Conservation (phyloP, 2,888 invertebrate species). For the Diarsia brunnea region DNA sequence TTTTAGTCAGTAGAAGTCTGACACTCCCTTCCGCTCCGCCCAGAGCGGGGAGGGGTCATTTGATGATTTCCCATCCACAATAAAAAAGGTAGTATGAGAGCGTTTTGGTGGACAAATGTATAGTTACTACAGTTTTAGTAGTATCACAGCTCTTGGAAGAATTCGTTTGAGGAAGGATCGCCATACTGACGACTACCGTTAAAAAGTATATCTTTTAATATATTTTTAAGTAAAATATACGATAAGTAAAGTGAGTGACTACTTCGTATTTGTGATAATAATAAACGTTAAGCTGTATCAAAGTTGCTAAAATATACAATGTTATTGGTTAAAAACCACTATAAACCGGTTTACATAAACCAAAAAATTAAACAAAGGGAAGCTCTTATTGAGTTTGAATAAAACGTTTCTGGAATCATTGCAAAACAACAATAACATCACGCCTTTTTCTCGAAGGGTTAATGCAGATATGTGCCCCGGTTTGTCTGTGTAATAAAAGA, state of each 20-base stretch:
- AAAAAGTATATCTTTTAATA: too few relatives aligned
- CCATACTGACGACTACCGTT: background rate
- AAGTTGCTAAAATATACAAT: background rate
- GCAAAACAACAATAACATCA: background rate
- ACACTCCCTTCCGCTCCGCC: too few relatives aligned
- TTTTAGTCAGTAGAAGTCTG: too few relatives aligned
- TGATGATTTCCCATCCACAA: too few relatives aligned
- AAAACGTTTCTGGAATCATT: background rate
- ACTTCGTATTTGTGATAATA: slow-evolving; percentile 1
- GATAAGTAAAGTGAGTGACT: too few relatives aligned
- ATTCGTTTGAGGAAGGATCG: slow-evolving; percentile 5
- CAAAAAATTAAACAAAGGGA: background rate
- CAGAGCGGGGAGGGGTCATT: too few relatives aligned
- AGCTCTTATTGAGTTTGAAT: too few relatives aligned
- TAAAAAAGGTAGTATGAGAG: slow-evolving; percentile 16
- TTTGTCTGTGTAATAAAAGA: background rate
- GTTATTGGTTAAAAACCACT: background rate
- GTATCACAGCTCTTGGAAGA: slow-evolving; percentile 48
- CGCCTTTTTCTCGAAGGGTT: background rate
- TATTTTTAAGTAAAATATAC: slow-evolving; percentile 2
- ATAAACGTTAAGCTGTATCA: background rate
- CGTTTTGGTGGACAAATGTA: slow-evolving; percentile 7
- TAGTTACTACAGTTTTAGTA: slow-evolving; percentile 32
- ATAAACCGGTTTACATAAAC: too few relatives aligned
- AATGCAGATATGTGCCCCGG: background rate